Evolutionary conservation across 2,888 invertebrate species (phyloP).

Genomic region (Fissipunctia ypsillon): DNA sequence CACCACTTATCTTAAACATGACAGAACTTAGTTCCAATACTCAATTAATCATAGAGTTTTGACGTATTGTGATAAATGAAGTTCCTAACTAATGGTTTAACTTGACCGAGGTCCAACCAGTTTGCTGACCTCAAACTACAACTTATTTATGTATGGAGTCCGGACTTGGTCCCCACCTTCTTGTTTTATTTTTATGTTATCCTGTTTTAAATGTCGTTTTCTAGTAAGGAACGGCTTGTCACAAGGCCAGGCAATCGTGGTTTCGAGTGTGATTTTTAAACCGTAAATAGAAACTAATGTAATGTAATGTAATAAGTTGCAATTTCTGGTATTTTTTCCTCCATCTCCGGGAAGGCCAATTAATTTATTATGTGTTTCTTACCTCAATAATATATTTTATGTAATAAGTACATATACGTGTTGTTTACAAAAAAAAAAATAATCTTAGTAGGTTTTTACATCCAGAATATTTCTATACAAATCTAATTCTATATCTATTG

Average conservation of each 20-base stretch:
- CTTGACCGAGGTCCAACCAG: conserved; percentile 24
- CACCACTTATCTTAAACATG: background rate
- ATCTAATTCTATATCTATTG: too few species aligned
- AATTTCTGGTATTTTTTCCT: too few species aligned
- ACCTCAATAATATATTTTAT: too few species aligned
- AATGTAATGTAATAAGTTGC: too few species aligned
- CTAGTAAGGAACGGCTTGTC: background rate
- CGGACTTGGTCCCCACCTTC: background rate
- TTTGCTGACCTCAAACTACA: conserved; percentile 44
- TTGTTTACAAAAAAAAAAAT: too few species aligned
- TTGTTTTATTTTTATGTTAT: conserved; percentile 47
- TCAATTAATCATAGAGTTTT: conserved; percentile 13
- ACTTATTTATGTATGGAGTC: conserved; percentile 11
- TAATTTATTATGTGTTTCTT: too few species aligned
- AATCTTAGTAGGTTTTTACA: too few species aligned
- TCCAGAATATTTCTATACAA: too few species aligned
- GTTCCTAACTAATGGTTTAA: background rate
- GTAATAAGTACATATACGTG: too few species aligned
- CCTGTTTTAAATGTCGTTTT: conserved; percentile 34
- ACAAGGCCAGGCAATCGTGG: background rate
- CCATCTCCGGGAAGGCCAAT: too few species aligned
- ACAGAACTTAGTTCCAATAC: background rate
- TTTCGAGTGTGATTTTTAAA: background rate
- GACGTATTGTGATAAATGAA: conserved; percentile 36
- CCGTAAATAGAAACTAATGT: background rate